Conservation (phyloP, 53 echinoderm and acorn worm genomes). For the Arbacia lixula region DNA sequence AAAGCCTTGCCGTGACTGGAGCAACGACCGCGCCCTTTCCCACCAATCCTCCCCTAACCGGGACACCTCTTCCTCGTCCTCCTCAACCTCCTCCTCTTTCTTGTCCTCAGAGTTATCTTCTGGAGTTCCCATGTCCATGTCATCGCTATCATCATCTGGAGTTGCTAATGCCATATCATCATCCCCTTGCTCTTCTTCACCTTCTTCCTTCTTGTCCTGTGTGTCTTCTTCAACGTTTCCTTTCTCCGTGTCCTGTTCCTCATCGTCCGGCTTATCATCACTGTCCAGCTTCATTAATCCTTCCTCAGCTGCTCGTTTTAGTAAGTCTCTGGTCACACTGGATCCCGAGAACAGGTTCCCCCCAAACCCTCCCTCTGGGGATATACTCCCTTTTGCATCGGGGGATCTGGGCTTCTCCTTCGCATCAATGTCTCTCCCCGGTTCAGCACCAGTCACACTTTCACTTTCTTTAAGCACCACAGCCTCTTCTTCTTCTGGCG, state of each 20-base stretch:
- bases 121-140: slow-evolving; percentile 32
- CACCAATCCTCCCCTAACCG: slow-evolving; percentile 71
- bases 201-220: slow-evolving; percentile 39
- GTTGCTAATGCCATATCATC: slow-evolving; percentile 50
- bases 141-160: slow-evolving; percentile 46
- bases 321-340: slow-evolving; percentile 59
- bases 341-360: slow-evolving; percentile 46
- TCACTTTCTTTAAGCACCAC: slow-evolving; percentile 22
- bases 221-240: slow-evolving; percentile 20
- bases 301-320: slow-evolving; percentile 54
- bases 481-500: slow-evolving; percentile 8
- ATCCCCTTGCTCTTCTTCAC: neutral
- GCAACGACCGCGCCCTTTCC: slow-evolving; percentile 64
- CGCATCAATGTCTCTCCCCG: neutral
- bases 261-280: slow-evolving; percentile 53
- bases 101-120: slow-evolving; percentile 25
- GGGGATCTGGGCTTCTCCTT: neutral
- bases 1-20: slow-evolving; percentile 59
- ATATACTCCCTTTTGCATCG: slow-evolving; percentile 9
- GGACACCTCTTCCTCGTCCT: slow-evolving; percentile 61
- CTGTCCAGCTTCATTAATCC: slow-evolving; percentile 60
- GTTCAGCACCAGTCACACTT: neutral
- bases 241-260: slow-evolving; percentile 24
- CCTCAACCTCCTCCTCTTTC: slow-evolving; percentile 52
- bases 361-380: slow-evolving; percentile 28